Evolutionary conservation across 2,113 vertebrate species (phyloP).

Genomic region (Pipa parva): DNA sequence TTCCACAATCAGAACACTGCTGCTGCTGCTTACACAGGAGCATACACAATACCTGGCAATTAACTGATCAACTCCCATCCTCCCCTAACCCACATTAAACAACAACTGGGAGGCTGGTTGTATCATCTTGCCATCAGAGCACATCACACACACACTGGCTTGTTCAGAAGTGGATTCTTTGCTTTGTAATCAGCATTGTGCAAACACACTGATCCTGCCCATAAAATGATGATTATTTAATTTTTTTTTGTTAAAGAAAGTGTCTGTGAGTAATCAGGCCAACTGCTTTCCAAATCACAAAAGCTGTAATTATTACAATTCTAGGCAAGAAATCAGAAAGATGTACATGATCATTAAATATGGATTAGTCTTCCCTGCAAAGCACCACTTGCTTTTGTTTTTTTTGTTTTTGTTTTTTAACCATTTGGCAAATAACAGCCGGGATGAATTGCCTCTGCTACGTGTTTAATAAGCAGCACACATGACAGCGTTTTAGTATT

Average conservation of each 20-base stretch:
- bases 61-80: too few species aligned
- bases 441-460: neutral
- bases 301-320: slow-evolving; percentile 6
- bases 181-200: slow-evolving; percentile 5
- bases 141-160: neutral
- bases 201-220: slow-evolving; percentile 4
- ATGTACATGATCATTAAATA: neutral
- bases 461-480: neutral
- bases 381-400: neutral
- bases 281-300: slow-evolving; percentile 29
- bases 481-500: neutral
- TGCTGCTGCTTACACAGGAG: too few species aligned
- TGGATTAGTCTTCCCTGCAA: slow-evolving; percentile 6
- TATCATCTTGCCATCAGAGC: neutral
- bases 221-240: too few species aligned
- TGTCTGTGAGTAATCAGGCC: slow-evolving; percentile 21
- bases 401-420: neutral
- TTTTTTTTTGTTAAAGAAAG: neutral
- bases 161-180: neutral
- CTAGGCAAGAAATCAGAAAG: slow-evolving; percentile 8
- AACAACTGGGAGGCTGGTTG: too few species aligned
- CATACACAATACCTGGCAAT: too few species aligned
- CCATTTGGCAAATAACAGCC: neutral
- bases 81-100: too few species aligned
- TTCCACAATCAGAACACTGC: too few species aligned